phyloP scores from a whole-genome alignment of 2,888 invertebrate species.

The Drosophila setosimentum region DNA sequence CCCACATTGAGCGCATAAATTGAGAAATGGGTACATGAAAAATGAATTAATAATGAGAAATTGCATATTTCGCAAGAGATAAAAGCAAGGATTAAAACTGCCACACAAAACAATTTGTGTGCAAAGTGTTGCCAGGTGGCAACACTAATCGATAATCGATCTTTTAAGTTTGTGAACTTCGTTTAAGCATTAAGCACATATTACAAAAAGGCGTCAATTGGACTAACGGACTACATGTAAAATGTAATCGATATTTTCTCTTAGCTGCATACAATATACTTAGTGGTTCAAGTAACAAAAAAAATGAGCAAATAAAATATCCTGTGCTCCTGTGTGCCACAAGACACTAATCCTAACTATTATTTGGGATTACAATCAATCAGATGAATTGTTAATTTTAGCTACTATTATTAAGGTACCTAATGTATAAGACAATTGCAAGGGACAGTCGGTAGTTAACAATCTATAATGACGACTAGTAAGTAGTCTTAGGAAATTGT shows the following conservation, averaged over 20 bases:
- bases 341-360: neutral
- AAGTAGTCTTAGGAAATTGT: neutral
- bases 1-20: constrained; percentile 23
- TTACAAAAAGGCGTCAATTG: too few species aligned
- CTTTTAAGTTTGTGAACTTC: neutral
- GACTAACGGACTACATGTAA: neutral
- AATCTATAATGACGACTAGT: neutral
- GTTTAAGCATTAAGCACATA: neutral
- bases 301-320: neutral
- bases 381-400: neutral
- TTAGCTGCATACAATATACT: neutral
- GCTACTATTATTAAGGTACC: neutral
- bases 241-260: neutral
- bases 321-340: too few species aligned
- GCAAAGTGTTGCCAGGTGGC: neutral
- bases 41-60: neutral
- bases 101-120: neutral
- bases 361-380: neutral
- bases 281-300: neutral
- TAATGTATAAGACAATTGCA: too few species aligned
- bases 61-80: neutral
- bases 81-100: neutral
- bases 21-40: neutral
- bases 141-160: neutral
- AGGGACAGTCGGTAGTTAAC: too few species aligned